Base-by-base conservation (phyloP, 2,888 invertebrate genomes). In the Thyatira batis region DNA sequence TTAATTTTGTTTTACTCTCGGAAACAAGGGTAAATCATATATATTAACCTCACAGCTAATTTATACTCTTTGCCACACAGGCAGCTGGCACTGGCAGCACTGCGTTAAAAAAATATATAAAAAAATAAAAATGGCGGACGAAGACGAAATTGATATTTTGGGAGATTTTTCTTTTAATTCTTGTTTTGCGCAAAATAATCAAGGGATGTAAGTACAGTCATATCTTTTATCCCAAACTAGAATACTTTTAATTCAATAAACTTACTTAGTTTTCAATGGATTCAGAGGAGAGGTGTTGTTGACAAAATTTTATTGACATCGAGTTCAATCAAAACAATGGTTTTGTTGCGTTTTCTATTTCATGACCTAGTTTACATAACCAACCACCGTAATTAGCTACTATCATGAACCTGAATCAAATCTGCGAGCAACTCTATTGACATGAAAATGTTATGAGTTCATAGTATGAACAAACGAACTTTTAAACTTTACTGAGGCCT, bases 101-200 rank as follows among this genome's bases (percentile, higher is more conserved):
- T 23, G 23, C 3, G 3, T 23, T 6, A 4, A 6, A 3, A 23
- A 23, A 4, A 23, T 23, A 4, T 23, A 4, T 49, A 64, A 69
- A 66, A 58, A 65, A 66, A 57, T 44, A 70, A 86, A 82, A 71
- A 95, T 95, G 94, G 94, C 94, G 70, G 95, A 95, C 65, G 95
- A 95, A 52, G 95, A 95, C 66, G 95, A 95, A 87, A 93, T 95
- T 76, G 95, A 95, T 87, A 89, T 95, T 77, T 89, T 95, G 69
- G 95, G 95, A 61, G 95, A 95, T 89, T 95, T 94, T 82, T 94
- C 93, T 61, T 92, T 94, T 80, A 94, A 95, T 87, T 93, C 92
- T 73, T 93, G 94, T 73, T 86, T 94, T 67, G 91, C 93, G 45
- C 93, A 93, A 83, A 93, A 92, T 71, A 93, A 89, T 69, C 89